Conservation (phyloP, 1,140 invertebrate genomes). For the Venustaconcha ellipsiformis region DNA sequence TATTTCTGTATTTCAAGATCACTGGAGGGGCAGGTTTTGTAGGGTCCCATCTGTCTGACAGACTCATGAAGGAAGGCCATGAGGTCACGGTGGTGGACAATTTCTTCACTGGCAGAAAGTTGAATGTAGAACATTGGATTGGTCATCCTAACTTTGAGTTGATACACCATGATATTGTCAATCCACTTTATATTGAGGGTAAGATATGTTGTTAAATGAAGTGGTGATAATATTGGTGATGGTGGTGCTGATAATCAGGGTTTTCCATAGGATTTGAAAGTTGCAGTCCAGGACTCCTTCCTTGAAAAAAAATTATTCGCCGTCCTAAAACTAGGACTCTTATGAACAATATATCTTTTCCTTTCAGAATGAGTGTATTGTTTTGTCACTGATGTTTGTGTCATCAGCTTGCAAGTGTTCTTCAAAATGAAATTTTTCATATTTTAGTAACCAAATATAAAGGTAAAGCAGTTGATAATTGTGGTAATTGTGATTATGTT, state of each 20-base stretch:
- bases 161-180: conserved; percentile 99
- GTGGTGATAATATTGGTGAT: background rate
- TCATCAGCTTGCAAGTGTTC: too few species aligned
- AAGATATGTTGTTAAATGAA: background rate
- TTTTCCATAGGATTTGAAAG: too few species aligned
- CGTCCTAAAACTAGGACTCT: too few species aligned
- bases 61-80: conserved; percentile 95
- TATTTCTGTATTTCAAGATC: conserved; percentile 72
- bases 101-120: conserved; percentile 97
- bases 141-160: conserved; percentile 99
- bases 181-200: conserved; percentile 95
- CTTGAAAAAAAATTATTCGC: too few species aligned
- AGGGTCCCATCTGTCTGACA: conserved; percentile 96
- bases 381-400: too few species aligned
- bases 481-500: too few species aligned
- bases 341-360: too few species aligned
- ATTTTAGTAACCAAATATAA: too few species aligned
- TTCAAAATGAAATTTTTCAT: too few species aligned
- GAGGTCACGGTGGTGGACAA: conserved; percentile 99
- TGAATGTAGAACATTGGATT: conserved; percentile 99
- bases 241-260: background rate
- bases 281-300: too few species aligned
- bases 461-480: too few species aligned
- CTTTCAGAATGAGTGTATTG: too few species aligned
- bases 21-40: conserved; percentile 99